Evolutionary conservation across 2,888 invertebrate genomes (phyloP), one percentile per base, ranked within the genome.

Genomic region (Acrocyrtus sp.): DNA sequence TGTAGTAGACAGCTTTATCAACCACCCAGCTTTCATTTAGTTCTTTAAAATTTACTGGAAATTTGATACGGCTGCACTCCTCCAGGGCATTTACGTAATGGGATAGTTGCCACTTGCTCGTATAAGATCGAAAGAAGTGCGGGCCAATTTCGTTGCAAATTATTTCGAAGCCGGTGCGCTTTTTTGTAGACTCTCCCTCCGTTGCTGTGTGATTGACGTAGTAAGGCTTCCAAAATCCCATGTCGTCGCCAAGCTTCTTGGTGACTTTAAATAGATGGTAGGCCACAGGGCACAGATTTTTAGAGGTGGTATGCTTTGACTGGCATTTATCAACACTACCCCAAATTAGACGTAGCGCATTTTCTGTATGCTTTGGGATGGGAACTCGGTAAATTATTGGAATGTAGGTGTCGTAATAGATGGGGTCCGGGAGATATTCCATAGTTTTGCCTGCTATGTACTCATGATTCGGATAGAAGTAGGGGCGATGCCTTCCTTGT

Each of bases 151-250:
- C 74, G 45, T 72, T 74, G 29, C 77, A 77, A 21, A 72, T 47
- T 27, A 72, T 58, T 58, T 72, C 70, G 39, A 50, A 72, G 19
- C 70, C 63, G 5, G 57, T 24, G 29, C 70, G 5, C 22, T 62
- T 69, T 47, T 69, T 69, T 21, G 24, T 12, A 19, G 62, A 27
- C 29, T 72, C 70, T n/a, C 27, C 65, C 24, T 34, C 50, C 47
- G 63, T 45, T 17, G 51, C 26, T n/a, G 70, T 72, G 47, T 72
- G 63, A 21, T 72, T 72, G 15, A 53, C 8, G 17, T 65, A 72
- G 70, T 58, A 63, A 10, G 75, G 74, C 39, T 75, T 77, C 77
- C 77, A 77, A 51, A 77, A 75, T 5, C 73, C 67, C 77, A 77
- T 77, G 27, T 74, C 75, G n/a, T 41, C 54, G 10, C 63, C 73